phyloP scores from a whole-genome alignment of 2,113 vertebrate genomes.

The Bos taurus region DNA sequence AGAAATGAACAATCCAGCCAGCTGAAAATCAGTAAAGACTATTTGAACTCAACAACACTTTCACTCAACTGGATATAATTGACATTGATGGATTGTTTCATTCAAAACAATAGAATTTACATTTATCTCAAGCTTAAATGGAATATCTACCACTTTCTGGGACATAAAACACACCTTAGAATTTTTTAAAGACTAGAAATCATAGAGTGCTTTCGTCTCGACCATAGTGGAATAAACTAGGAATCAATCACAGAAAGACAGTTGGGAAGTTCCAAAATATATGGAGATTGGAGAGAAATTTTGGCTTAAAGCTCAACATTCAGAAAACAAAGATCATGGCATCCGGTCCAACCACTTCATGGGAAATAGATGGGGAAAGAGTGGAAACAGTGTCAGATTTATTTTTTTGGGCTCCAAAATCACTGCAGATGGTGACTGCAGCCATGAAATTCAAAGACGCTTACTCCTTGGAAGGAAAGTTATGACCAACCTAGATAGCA shows the following conservation, averaged over 20 bases:
- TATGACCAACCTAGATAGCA: too few species aligned
- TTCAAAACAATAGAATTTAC: not conserved
- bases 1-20: not conserved
- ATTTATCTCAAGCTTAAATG: not conserved
- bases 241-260: not conserved
- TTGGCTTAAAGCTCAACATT: too few species aligned
- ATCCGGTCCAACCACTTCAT: too few species aligned
- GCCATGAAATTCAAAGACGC: too few species aligned
- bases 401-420: too few species aligned
- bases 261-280: not conserved
- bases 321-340: too few species aligned
- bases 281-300: not conserved
- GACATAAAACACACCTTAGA: not conserved
- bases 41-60: not conserved
- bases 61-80: not conserved
- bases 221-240: not conserved
- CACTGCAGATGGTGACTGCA: too few species aligned
- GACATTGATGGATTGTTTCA: not conserved
- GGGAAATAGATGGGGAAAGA: too few species aligned
- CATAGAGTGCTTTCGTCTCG: not conserved
- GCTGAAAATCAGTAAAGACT: not conserved
- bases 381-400: too few species aligned
- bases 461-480: too few species aligned
- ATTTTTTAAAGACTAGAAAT: not conserved
- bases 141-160: not conserved